Evolutionary conservation across 2,113 vertebrate genomes (phyloP).

Genomic region (Corynorhinus townsendii): DNA sequence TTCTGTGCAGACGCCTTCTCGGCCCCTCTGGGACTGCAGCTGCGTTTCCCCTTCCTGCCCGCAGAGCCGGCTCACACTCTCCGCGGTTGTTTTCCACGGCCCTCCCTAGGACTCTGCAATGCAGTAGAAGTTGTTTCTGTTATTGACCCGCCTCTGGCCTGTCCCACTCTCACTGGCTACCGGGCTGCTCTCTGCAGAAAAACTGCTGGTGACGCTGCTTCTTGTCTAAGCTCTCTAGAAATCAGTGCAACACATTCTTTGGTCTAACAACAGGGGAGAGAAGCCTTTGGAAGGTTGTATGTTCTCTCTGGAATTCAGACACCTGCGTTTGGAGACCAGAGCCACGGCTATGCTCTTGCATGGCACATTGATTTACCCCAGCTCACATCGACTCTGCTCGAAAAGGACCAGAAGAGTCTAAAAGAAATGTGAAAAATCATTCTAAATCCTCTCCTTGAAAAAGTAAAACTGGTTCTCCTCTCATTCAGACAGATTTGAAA

Average conservation of each 20-base stretch:
- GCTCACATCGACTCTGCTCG: neutral
- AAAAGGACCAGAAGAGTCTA: neutral
- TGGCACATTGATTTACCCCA: neutral
- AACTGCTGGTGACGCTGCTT: neutral
- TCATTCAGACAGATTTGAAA: neutral
- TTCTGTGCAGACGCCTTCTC: neutral
- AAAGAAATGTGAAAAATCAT: neutral
- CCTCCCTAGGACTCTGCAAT: neutral
- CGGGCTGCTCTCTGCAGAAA: neutral
- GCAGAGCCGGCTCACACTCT: neutral
- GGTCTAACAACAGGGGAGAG: neutral
- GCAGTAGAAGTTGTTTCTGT: neutral
- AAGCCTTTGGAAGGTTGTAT: neutral
- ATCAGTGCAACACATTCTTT: neutral
- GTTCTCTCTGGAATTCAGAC: neutral
- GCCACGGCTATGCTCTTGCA: too few relatives aligned
- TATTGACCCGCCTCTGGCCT: neutral
- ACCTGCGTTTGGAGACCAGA: neutral
- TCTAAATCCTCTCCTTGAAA: slow-evolving; percentile 3
- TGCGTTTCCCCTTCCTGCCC: neutral
- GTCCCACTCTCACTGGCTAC: neutral
- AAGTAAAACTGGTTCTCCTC: neutral
- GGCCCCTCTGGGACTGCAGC: neutral
- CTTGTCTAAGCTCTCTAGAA: neutral
- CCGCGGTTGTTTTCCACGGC: neutral